Conservation (phyloP, 2,113 vertebrate genomes). For the Paracanthobrama guichenoti region DNA sequence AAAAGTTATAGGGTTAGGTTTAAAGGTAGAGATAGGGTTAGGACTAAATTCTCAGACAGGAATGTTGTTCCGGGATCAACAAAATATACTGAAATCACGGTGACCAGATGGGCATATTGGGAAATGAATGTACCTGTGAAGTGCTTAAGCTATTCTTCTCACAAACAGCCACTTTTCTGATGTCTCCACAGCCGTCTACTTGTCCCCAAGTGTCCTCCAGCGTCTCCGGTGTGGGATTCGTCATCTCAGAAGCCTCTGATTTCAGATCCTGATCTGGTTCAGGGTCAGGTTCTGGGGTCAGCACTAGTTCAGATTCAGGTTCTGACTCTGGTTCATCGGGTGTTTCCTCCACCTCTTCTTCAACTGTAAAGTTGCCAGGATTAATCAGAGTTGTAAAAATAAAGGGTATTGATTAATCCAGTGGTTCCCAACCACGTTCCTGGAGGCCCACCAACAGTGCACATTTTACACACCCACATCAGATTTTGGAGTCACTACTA, state of each 20-base stretch:
- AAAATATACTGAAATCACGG: no score
- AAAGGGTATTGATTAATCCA: not conserved
- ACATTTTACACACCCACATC: no score
- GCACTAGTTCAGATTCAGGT: constrained; percentile 22
- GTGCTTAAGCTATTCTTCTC: constrained; percentile 64
- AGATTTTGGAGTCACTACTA: no score
- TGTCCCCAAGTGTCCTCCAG: constrained; percentile 36
- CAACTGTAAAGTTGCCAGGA: constrained; percentile 52
- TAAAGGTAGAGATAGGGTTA: no score
- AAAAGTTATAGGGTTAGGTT: no score
- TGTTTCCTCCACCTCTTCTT: constrained; percentile 58
- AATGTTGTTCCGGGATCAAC: no score
- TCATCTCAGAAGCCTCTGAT: constrained; percentile 24
- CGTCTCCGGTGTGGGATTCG: constrained; percentile 6
- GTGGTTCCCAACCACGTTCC: no score
- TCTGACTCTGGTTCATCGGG: constrained; percentile 59
- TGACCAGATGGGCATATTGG: not conserved
- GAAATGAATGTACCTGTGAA: constrained; percentile 65
- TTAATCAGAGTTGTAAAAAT: not conserved
- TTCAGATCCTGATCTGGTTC: constrained; percentile 50
- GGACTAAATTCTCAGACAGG: no score
- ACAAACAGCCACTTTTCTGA: constrained; percentile 50
- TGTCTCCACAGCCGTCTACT: constrained; percentile 31
- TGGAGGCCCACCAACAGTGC: no score
- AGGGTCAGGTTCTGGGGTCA: constrained; percentile 4